Evolutionary conservation across 1,140 invertebrate genomes (phyloP).

Genomic region (Artemia franciscana): DNA sequence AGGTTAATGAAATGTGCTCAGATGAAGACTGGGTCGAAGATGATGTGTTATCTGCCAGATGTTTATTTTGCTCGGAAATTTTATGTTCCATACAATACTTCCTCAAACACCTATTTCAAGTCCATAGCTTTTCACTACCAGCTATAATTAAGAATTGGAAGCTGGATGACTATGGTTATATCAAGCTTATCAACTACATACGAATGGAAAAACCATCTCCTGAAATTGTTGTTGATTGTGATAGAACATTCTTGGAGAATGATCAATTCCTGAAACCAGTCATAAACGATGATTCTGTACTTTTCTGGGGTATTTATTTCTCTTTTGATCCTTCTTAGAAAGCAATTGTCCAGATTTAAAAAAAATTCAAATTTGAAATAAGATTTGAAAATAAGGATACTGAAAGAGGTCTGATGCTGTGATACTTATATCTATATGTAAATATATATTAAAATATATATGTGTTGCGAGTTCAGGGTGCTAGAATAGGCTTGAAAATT

Average conservation of each 20-base stretch:
- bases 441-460: no score
- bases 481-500: no score
- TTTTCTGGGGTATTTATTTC: conserved; percentile 69
- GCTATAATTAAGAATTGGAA: conserved; percentile 37
- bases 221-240: conserved; percentile 27
- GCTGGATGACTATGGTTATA: conserved; percentile 62
- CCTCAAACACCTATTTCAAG: conserved; percentile 24
- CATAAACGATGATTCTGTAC: conserved; percentile 47
- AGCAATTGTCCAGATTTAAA: no score
- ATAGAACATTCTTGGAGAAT: conserved; percentile 34
- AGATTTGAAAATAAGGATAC: no score
- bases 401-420: no score
- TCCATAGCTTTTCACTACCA: conserved; percentile 43
- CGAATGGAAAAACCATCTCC: conserved; percentile 32
- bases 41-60: conserved; percentile 16
- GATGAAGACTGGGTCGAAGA: conserved; percentile 22
- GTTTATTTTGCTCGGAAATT: conserved; percentile 29
- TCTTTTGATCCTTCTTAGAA: no score
- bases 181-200: conserved; percentile 70
- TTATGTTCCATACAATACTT: conserved; percentile 20
- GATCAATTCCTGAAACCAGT: conserved; percentile 48
- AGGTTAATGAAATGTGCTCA: not conserved
- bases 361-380: no score
- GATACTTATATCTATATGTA: no score
- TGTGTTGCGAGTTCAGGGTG: no score